Conservation (phyloP, 2,113 vertebrate species). For the Pleuronectes platessa region DNA sequence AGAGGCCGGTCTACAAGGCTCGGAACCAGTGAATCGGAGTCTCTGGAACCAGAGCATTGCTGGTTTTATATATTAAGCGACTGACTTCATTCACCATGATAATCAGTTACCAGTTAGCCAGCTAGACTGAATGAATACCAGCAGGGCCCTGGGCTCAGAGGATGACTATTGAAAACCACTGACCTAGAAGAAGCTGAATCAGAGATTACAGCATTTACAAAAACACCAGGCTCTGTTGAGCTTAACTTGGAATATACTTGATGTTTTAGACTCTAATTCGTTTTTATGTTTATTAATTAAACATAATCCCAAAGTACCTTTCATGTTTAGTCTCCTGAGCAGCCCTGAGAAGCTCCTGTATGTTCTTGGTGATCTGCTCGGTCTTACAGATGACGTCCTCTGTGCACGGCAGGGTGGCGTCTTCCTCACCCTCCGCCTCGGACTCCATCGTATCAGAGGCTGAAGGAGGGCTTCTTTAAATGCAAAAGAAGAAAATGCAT, state of each 20-base stretch:
- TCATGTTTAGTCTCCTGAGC: conserved; percentile 98
- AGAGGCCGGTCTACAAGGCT: conserved; percentile 65
- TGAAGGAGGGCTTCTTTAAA: conserved; percentile 60
- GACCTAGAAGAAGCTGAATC: conserved; percentile 38
- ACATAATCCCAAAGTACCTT: conserved; percentile 81
- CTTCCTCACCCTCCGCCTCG: conserved; percentile 74
- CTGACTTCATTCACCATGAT: neutral
- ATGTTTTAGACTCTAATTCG: neutral
- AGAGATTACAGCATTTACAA: neutral
- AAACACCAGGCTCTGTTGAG: neutral
- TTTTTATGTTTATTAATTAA: neutral
- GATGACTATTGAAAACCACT: conserved; percentile 1
- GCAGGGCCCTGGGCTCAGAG: neutral
- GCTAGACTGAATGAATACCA: conserved; percentile 4
- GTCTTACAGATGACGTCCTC: conserved; percentile 98
- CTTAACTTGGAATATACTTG: neutral
- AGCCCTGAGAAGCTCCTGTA: conserved; percentile 94
- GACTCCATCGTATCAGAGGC: conserved; percentile 80
- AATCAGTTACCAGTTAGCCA: conserved; percentile 5
- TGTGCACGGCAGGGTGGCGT: conserved; percentile 89
- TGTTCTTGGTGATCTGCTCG: conserved; percentile 99
- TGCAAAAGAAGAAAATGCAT: neutral
- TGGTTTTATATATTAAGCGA: neutral
- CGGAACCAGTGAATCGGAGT: neutral
- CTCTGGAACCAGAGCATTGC: neutral